Evolutionary conservation across 1,140 invertebrate species (phyloP), one percentile per base, ranked within the genome.

Genomic region (Drosophila fuyamai): DNA sequence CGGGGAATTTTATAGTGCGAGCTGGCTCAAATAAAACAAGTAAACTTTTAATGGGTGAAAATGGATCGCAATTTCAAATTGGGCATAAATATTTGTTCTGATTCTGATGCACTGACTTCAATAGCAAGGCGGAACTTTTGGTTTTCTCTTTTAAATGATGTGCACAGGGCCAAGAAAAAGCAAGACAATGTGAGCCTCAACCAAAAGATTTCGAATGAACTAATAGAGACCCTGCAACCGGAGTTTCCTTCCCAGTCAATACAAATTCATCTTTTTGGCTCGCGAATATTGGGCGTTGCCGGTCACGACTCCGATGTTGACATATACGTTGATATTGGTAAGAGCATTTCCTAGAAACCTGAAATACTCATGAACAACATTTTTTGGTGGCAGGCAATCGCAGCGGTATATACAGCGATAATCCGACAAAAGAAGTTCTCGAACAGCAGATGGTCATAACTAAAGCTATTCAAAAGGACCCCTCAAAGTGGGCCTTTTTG

Each of bases 251-350:
- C 40, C 10, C 14, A 0, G 5, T 16, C 38, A 1, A 40, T 77
- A 1, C 9, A 48, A 4, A 5, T 58, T 2, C 13, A 65, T 38
- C 4, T 14, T 0, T 77, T 77, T 13, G 76, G 76, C 5, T 79
- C 76, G 5, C 66, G 76, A 0, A 32, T 56, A 3, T 23, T 79
- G 66, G 74, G 75, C 1, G 2, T 78, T 32, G 76, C 54, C 14
- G 4, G n/a, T 5, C 9, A 8, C 1, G 7, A 40, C 9, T 79
- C 75, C 0, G 75, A 79, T 10, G 36, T 77, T 32, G 76, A 79
- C 12, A 13, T 79, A 4, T 72, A 46, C 40, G 35, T 78, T 1
- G 14, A 78, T 5, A 29, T 38, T 16, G 44, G 60, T 75, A 43
- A 32, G 50, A 36, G 35, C n/a, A 12, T 50, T 50, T 50, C 5